Evolutionary conservation across 2,888 invertebrate species (phyloP), one percentile per base, ranked within the genome.

Genomic region (Dichetophora obliterata): DNA sequence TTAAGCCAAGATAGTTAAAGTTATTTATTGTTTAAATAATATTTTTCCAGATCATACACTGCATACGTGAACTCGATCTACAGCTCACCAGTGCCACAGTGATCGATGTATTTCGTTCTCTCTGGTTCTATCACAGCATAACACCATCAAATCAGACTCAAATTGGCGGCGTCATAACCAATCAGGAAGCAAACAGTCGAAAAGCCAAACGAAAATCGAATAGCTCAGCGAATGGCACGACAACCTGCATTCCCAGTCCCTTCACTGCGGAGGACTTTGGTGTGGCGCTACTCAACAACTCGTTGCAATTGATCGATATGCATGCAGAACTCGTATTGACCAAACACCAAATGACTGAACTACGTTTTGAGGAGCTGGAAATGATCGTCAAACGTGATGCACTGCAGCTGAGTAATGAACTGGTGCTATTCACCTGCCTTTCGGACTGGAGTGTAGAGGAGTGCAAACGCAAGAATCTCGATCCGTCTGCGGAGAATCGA

Each of bases 231-330:
- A 69, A 14, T 73, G 77, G 11, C 78, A 82, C 34, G 77, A 80
- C 78, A 16, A 78, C 83, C 75, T 83, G 83, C 37, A 86, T 85
- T 75, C 83, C 86, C n/a, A 86, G 86, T 83, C 88, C 88, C 43
- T 88, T 89, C 75, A 88, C 89, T 54, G 87, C 88, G 48, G 90
- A 90, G 76, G 89, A 90, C 77, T 88, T 86, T 76, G 85, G 89
- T 74, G 86, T 88, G 54, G 89, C 89, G 8, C 77, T 90, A 80
- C 81, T 90, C 63, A 88, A 86, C 79, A 90, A 90, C 77, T 86
- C 88, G 3, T 82, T 90, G 24, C 90, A 90, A 79, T 80, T 89
- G 68, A 89, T 90, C 75, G 90, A 90, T 48, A 89, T 90, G 89
- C 87, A 89, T 37, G 89, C 89, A n/a, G 87, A 87, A 78, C 82